Evolutionary conservation across 2,797 vertebrate species (phyloP).

Genomic region (Acanthopagrus latus): DNA sequence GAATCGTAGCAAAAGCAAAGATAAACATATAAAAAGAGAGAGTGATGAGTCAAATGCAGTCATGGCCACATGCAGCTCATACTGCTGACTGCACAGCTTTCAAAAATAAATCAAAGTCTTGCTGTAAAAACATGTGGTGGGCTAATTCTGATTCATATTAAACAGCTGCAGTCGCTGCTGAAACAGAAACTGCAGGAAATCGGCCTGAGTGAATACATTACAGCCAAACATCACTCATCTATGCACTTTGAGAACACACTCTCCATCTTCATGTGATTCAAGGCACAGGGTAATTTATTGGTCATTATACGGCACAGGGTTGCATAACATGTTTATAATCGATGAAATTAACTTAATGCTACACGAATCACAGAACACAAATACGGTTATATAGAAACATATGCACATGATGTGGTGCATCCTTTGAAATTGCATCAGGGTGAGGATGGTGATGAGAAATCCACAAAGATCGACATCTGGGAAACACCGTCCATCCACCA

Average conservation of each 20-base stretch:
- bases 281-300: too few relatives aligned
- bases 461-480: too few relatives aligned
- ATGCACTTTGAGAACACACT: background rate
- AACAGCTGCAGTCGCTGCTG: slow-evolving; percentile 1
- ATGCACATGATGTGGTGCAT: too few relatives aligned
- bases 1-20: slow-evolving; percentile 14
- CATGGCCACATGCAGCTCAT: background rate
- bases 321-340: too few relatives aligned
- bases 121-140: slow-evolving; percentile 5
- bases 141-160: slow-evolving; percentile 23
- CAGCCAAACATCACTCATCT: background rate
- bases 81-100: slow-evolving; percentile 47
- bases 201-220: background rate
- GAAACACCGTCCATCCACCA: too few relatives aligned
- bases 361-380: too few relatives aligned
- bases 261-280: background rate
- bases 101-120: slow-evolving; percentile 41
- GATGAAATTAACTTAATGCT: too few relatives aligned
- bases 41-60: slow-evolving; percentile 32
- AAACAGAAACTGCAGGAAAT: slow-evolving; percentile 1
- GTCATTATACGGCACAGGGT: too few relatives aligned
- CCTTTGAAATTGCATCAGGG: too few relatives aligned
- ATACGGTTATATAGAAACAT: too few relatives aligned
- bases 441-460: too few relatives aligned
- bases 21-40: slow-evolving; percentile 1